Conservation (phyloP, 2,113 vertebrate species). For the Paracanthobrama guichenoti region DNA sequence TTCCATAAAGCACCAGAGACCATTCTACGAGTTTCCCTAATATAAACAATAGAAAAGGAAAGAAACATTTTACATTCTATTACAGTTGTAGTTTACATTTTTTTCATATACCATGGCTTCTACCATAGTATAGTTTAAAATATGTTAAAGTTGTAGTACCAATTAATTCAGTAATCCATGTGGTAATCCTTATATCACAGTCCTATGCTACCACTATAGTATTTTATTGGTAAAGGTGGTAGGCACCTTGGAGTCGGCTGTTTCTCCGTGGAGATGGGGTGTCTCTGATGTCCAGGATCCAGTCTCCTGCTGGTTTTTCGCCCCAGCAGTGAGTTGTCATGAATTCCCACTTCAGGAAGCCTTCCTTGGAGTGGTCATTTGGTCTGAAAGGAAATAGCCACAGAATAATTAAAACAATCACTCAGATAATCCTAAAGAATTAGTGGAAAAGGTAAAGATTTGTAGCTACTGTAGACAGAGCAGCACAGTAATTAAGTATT, state of each 20-base stretch:
- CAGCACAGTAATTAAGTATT: too few species aligned
- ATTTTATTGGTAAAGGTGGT: neutral
- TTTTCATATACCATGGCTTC: neutral
- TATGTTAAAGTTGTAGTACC: neutral
- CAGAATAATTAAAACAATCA: neutral
- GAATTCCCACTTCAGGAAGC: conserved; percentile 94
- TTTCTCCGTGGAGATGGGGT: conserved; percentile 82
- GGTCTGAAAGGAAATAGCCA: conserved; percentile 73
- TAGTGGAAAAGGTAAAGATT: neutral
- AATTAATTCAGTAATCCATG: neutral
- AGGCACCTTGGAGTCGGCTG: conserved; percentile 62
- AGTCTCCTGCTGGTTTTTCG: conserved; percentile 87
- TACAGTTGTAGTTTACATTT: neutral
- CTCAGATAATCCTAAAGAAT: neutral
- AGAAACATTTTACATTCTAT: neutral
- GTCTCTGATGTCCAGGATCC: conserved; percentile 90
- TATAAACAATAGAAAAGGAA: neutral
- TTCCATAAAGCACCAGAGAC: conserved; percentile 92
- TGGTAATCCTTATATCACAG: neutral
- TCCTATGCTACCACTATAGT: neutral
- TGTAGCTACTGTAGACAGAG: too few species aligned
- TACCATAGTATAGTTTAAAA: neutral
- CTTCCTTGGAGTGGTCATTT: conserved; percentile 89
- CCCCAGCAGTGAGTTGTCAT: conserved; percentile 98
- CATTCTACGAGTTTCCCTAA: conserved; percentile 88